phyloP scores from a whole-genome alignment of 1,140 invertebrate species.

The Leptinotarsa lineolata region DNA sequence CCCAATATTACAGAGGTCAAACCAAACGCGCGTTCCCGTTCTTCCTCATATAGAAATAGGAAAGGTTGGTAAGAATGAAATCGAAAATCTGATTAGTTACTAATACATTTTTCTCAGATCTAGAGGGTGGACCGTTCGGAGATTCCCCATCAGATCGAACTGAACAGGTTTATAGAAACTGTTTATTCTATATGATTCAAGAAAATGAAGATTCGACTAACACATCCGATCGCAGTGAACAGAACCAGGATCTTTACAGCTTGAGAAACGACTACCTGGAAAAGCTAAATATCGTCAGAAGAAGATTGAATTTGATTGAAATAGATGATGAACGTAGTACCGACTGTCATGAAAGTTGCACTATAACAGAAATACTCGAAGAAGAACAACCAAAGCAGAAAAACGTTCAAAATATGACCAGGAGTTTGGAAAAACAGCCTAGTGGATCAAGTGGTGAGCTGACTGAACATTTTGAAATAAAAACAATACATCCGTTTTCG shows the following conservation, averaged over 20 bases:
- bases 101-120: background rate
- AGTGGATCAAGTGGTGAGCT: background rate
- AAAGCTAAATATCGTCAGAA: conserved; percentile 6
- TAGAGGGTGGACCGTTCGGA: conserved; percentile 15
- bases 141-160: conserved; percentile 10
- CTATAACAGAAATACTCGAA: conserved; percentile 12
- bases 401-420: background rate
- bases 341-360: background rate
- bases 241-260: conserved; percentile 12
- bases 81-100: background rate
- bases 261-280: conserved; percentile 15
- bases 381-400: background rate
- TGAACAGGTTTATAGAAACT: conserved; percentile 8
- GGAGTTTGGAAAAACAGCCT: background rate
- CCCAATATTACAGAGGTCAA: too few species aligned
- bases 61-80: background rate
- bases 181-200: conserved; percentile 13
- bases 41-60: conserved; percentile 10
- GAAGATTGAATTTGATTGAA: conserved; percentile 13
- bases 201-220: conserved; percentile 1
- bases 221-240: background rate
- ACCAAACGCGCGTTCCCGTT: conserved; percentile 19
- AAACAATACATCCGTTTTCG: conserved; percentile 16
- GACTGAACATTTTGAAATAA: background rate
- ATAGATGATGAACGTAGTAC: background rate